Evolutionary conservation across 2,797 vertebrate species (phyloP).

Genomic region (Zenarchopterus dispar): DNA sequence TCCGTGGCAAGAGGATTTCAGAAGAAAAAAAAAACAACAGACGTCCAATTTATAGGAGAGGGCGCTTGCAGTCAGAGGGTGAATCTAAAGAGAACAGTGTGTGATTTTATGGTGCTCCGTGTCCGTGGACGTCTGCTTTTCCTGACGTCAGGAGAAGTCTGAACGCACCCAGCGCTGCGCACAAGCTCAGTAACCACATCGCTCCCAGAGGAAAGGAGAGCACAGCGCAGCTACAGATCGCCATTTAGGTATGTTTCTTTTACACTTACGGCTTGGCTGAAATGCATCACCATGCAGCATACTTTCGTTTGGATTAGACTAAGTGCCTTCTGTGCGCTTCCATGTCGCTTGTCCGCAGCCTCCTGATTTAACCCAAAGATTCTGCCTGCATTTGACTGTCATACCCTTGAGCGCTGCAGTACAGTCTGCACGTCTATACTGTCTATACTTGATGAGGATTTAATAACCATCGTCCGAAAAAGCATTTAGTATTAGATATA

Average conservation of each 20-base stretch:
- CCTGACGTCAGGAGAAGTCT: constrained; percentile 80
- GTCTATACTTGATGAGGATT: not conserved
- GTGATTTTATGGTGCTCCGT: constrained; percentile 69
- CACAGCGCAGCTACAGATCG: constrained; percentile 60
- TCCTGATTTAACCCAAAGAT: constrained; percentile 42
- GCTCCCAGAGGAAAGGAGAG: constrained; percentile 67
- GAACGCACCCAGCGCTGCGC: constrained; percentile 71
- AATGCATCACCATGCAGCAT: not conserved
- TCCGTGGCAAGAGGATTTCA: constrained; percentile 18
- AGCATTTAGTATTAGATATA: not conserved
- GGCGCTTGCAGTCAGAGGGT: constrained; percentile 22
- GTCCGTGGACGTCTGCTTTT: constrained; percentile 67
- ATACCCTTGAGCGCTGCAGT: constrained; percentile 75
- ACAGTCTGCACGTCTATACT: constrained; percentile 43
- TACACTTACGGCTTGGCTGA: not conserved
- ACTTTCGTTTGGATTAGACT: not conserved
- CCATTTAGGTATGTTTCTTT: constrained; percentile 70
- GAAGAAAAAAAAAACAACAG: not conserved
- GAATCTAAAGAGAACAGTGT: constrained; percentile 47
- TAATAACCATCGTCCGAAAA: constrained; percentile 17
- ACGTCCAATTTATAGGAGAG: constrained; percentile 19
- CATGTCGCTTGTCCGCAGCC: constrained; percentile 45
- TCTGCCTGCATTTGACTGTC: constrained; percentile 57
- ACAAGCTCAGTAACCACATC: constrained; percentile 69
- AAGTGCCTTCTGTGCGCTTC: constrained; percentile 14